These are phyloP conservation scores for Andrena marginata DNA, from an alignment of 2,888 invertebrate genomes.

Conservation along the genomic window DNA sequence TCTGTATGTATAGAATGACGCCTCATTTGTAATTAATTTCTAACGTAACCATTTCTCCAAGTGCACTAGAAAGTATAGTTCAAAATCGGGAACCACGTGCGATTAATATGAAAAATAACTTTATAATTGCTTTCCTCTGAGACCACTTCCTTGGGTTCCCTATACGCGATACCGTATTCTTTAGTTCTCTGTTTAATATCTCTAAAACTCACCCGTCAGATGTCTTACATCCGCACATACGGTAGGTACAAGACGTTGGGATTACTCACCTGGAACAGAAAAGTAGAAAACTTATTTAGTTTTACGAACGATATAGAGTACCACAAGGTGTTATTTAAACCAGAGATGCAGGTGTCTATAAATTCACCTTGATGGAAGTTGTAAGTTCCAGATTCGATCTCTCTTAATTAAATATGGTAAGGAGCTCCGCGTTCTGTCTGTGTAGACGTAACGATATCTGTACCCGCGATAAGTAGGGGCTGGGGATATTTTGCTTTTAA, in stretches of 20 bases:
- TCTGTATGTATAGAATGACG: too few species aligned
- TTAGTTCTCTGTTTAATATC: too few species aligned
- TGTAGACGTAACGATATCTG: background rate
- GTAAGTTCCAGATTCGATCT: conserved; percentile 3
- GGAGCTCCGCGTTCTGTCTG: background rate
- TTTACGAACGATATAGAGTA: background rate
- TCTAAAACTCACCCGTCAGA: conserved; percentile 8
- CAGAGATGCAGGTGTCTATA: background rate
- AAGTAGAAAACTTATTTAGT: background rate
- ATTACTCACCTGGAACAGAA: conserved; percentile 51
- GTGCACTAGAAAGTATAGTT: too few species aligned
- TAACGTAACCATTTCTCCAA: too few species aligned
- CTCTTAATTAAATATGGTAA: conserved; percentile 18
- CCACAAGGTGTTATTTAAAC: background rate
- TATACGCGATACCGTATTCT: too few species aligned
- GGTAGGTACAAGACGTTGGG: background rate
- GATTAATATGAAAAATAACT: too few species aligned
- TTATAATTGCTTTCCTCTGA: too few species aligned
- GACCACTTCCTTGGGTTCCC: too few species aligned
- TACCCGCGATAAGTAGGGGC: background rate
- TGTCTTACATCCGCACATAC: background rate
- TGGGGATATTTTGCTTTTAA: conserved; percentile 24
- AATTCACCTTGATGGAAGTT: background rate
- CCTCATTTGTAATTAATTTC: too few species aligned
- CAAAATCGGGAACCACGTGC: too few species aligned